These are phyloP conservation scores for Cricetomys ansorgei DNA, from an alignment of 2,113 vertebrate genomes.

Conservation along the genomic window DNA sequence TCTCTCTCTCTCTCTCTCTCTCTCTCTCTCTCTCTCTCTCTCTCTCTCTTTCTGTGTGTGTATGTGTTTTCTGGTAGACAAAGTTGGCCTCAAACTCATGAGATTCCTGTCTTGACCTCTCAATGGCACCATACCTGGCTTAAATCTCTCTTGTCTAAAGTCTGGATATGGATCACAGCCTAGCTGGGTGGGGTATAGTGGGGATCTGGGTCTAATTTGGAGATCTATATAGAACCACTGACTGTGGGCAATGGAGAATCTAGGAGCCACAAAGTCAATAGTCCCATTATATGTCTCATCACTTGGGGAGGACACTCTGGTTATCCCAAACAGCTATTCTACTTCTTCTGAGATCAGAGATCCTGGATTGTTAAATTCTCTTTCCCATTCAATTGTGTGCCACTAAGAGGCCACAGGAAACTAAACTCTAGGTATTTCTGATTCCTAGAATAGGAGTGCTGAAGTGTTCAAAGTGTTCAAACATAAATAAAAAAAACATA, in stretches of 20 bases:
- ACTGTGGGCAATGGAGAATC: neutral
- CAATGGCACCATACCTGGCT: neutral
- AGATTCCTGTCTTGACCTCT: neutral
- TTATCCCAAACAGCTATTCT: neutral
- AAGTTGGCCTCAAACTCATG: neutral
- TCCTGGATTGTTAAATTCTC: neutral
- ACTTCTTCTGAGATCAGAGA: neutral
- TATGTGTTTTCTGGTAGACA: neutral
- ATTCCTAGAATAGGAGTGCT: neutral
- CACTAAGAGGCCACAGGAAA: neutral
- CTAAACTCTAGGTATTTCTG: neutral
- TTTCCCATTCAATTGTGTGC: neutral
- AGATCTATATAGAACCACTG: neutral
- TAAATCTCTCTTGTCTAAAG: neutral
- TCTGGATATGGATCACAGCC: neutral
- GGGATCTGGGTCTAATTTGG: neutral
- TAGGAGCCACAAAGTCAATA: neutral
- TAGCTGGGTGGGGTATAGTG: neutral
- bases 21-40: fast-evolving
- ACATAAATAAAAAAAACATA: neutral
- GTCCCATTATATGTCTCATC: neutral
- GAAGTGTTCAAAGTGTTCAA: neutral
- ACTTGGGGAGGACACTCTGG: neutral
- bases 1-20: neutral
- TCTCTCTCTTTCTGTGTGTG: neutral